Base-by-base conservation (phyloP, 92 coral and sea anemone genomes). In the Heteractis magnifica region DNA sequence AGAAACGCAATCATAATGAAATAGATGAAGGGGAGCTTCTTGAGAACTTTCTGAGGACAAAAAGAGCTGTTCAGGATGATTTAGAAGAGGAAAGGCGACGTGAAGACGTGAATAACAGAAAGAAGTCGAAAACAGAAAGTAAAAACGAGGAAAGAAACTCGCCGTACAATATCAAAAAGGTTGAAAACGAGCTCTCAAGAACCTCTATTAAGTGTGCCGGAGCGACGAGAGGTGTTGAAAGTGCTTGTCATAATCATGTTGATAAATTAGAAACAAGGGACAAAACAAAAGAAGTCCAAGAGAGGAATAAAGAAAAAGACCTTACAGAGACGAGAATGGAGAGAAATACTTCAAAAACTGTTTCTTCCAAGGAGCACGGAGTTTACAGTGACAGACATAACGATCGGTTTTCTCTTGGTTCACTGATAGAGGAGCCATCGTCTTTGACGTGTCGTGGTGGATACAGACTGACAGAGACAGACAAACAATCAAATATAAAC, bases 41-140 rank as follows among this genome's bases (percentile, higher is more conserved):
- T n/a, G 64, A 68, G 21, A 49, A 81, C 55, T 49, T 20, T 72
- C 34, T 81, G 79, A 52, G 64, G 62, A 81, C 19, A 51, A 23
- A 51, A 11, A 10, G 5, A 10, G 5, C 49, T 68, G 5, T 49
- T 51, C 68, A 21, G 7, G 20, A n/a, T 12, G 52, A 26, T 48
- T 41, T 26, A 68, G 73, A 68, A 68, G 73, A 68, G 49, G 23
- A 9, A 26, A 68, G 23, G 23, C 14, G 14, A 68, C 73, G 23
- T 41, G 49, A 68, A 68, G 26, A 19, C 4, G 20, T 68, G 73
- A 7, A 68, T 9, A 68, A 26, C 5, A 23, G 2, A 10, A 68
- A 68, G 0, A 12, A 68, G 49, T 10, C 73, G 4, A 68, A 20
- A 68, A 8, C 49, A 20, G 49, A 68, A 26, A 12, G 12, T 10